These are phyloP conservation scores for Chelon labrosus DNA, from an alignment of 2,797 vertebrate species.

Conservation along the genomic window DNA sequence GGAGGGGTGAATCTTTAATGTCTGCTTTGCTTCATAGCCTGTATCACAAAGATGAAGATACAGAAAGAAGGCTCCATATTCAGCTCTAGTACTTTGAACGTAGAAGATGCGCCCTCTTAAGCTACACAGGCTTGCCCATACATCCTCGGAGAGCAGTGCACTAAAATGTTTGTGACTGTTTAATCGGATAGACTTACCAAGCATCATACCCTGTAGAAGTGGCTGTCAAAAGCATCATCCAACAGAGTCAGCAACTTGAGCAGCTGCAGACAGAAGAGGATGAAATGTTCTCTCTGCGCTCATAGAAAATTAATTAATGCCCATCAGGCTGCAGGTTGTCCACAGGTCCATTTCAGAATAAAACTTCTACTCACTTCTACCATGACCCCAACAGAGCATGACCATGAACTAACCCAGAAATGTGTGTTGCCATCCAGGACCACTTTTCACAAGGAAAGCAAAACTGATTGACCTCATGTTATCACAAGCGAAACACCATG, in stretches of 20 bases:
- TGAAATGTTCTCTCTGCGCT: background rate
- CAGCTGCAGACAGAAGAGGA: background rate
- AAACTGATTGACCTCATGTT: background rate
- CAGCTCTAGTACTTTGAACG: constrained; percentile 7
- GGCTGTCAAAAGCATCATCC: constrained; percentile 10
- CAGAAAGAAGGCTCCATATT: constrained; percentile 26
- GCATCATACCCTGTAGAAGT: background rate
- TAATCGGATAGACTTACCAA: background rate
- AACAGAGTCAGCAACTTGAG: constrained; percentile 2
- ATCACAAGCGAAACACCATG: background rate
- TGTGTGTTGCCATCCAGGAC: background rate
- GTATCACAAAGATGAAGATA: constrained; percentile 50
- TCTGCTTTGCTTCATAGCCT: constrained; percentile 49
- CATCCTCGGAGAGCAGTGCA: background rate
- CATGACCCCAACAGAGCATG: background rate
- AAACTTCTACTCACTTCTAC: background rate
- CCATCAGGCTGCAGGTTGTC: constrained; percentile 1
- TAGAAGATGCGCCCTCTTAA: background rate
- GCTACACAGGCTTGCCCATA: background rate
- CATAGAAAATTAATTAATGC: background rate
- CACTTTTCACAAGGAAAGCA: background rate
- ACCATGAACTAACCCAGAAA: background rate
- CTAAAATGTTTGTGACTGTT: constrained; percentile 18
- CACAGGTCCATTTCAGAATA: background rate
- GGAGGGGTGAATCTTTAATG: constrained; percentile 65